Percentiles rank a stretch among this genome's conserved stretches.
These are phyloP conservation scores for Clanis bilineata DNA, from an alignment of 2,888 invertebrate genomes.

Conservation along the genomic window DNA sequence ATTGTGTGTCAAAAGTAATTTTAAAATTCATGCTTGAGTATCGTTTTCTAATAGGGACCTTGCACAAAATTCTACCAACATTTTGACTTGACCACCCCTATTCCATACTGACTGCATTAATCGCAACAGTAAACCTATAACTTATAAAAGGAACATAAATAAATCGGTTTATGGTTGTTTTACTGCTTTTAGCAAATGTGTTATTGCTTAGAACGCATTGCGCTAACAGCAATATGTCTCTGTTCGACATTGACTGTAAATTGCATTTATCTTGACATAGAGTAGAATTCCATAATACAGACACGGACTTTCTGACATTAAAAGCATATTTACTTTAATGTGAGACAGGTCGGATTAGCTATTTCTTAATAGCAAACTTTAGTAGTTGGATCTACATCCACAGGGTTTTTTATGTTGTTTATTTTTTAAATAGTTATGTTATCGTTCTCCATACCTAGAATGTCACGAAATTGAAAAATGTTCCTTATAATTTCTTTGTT, in stretches of 20 bases:
- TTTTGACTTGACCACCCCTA: background rate
- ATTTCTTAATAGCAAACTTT: no score
- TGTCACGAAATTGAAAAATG: no score
- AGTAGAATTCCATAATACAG: background rate
- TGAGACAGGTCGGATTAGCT: background rate
- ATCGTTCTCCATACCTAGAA: no score
- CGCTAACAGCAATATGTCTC: conserved; percentile 1
- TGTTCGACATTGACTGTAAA: conserved; percentile 2
- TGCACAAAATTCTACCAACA: background rate
- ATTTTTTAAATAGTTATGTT: no score
- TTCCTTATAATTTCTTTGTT: no score
- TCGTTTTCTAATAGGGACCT: no score
- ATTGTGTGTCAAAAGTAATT: no score
- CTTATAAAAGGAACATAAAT: conserved; percentile 70
- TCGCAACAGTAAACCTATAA: conserved; percentile 66
- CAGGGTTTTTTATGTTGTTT: no score
- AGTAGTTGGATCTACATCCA: no score
- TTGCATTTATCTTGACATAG: background rate
- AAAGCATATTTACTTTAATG: background rate
- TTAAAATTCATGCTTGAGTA: no score
- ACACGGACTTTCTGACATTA: background rate
- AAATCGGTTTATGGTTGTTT: conserved; percentile 38
- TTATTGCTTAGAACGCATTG: conserved; percentile 53
- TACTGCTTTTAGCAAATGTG: conserved; percentile 64
- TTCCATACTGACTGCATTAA: conserved; percentile 56